A percentile compares a stretch with the other conserved stretches of the same genome.
Evolutionary conservation across 2,888 invertebrate species (phyloP).

Genomic region (Anoncus sp.): DNA sequence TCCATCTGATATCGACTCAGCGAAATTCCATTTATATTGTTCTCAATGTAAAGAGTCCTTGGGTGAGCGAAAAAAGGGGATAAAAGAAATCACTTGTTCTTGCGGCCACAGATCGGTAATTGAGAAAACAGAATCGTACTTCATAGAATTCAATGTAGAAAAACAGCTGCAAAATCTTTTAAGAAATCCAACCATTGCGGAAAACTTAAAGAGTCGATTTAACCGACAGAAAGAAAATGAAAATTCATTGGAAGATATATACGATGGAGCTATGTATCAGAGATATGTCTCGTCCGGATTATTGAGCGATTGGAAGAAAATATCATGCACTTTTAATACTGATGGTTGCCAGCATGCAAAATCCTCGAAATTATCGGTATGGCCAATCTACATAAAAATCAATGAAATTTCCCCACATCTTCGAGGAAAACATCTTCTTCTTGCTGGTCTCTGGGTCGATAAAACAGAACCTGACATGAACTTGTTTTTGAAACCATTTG

Average conservation of each 20-base stretch:
- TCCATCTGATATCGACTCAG: neutral
- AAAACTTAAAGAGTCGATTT: slow-evolving; percentile 5
- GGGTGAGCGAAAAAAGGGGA: too few relatives aligned
- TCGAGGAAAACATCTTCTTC: slow-evolving; percentile 33
- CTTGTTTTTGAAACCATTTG: slow-evolving; percentile 42
- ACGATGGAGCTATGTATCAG: slow-evolving; percentile 16
- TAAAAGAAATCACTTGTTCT: too few relatives aligned
- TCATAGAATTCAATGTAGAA: too few relatives aligned
- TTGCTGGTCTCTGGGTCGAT: slow-evolving; percentile 46
- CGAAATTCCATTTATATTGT: neutral
- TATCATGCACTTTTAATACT: slow-evolving; percentile 35
- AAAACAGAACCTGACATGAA: slow-evolving; percentile 40
- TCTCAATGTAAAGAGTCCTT: neutral
- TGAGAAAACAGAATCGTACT: too few relatives aligned
- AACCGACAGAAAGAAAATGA: slow-evolving; percentile 3
- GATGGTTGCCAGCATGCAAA: slow-evolving; percentile 37
- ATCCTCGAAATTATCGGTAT: slow-evolving; percentile 29
- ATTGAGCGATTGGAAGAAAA: slow-evolving; percentile 27
- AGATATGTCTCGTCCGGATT: slow-evolving; percentile 7
- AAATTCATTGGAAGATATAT: slow-evolving; percentile 15
- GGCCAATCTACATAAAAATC: slow-evolving; percentile 44
- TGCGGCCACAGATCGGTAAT: too few relatives aligned
- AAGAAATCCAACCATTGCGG: neutral
- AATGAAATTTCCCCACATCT: slow-evolving; percentile 36
- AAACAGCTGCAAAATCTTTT: too few relatives aligned